Base-by-base conservation (phyloP, 2,888 invertebrate genomes). In the Atrina japonica region DNA sequence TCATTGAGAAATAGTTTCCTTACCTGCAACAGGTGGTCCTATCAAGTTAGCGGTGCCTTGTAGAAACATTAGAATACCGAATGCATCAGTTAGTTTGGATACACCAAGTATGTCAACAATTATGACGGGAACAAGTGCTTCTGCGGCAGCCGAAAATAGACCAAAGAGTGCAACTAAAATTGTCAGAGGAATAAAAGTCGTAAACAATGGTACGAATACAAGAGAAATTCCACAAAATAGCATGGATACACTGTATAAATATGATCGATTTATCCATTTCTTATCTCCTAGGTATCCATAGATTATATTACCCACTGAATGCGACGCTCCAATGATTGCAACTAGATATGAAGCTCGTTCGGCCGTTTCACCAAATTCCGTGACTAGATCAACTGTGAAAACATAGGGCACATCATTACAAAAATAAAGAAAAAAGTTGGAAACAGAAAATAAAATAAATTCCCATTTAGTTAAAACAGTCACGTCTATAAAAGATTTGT, bases 341-440 rank as follows among this genome's bases (percentile, higher is more conserved):
- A 97, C 93, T 79, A 97, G 93, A 71, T 93, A 93, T 3, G 97
- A 95, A 7, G 87, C 83, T 23, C 59, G 60, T 18, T 70, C 55
- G 49, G 83, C 77, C 1, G 73, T 52, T 29, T 85, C 81, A 0
- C 94, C 94, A 75, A 93, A 92, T 7, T 93, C 93, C 40, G 93
- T 93, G 3, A 82, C 80, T 91, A 96, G 94, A 89, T 97, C 96
- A 64, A 95, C 95, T 71, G 97, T 92, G 91, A 96, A 98, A 89
- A 97, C 95, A 91, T 98, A 98, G 21, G 97, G 97, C 66, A 97
- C 96, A 86, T 98, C 97, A 74, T 91, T 91, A 95, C 96, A 97
- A 84, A 95, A 94, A 91, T 97, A 98, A 63, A 98, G 93, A 65
- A 97, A 92, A 81, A 96, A 94, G 77, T 96, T 97, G 63, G 96